Evolutionary conservation across 2,113 vertebrate genomes (phyloP).

Genomic region (Tricholaema leucomelas): DNA sequence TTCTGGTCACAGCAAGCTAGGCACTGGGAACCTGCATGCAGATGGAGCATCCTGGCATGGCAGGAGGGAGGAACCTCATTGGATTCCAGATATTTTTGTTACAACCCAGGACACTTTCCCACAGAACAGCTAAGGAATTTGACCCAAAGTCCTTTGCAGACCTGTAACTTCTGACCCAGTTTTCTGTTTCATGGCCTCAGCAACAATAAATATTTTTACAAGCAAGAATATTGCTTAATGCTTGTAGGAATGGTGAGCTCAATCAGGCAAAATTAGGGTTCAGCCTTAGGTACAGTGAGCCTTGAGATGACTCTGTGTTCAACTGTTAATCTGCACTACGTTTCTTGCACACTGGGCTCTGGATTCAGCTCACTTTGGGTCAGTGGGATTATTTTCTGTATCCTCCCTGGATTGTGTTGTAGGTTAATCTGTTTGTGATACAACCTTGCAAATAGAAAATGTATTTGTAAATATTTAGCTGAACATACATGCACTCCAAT

Average conservation of each 20-base stretch:
- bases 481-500: not conserved
- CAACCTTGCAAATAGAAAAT: not conserved
- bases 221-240: conserved; percentile 51
- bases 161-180: conserved; percentile 9
- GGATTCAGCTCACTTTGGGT: not conserved
- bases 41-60: not conserved
- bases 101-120: conserved; percentile 36
- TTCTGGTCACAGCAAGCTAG: accelerated
- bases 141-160: conserved; percentile 43
- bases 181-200: conserved; percentile 38
- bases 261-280: conserved; percentile 33
- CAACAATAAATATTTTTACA: conserved; percentile 54
- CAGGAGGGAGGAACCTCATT: not conserved
- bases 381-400: not conserved
- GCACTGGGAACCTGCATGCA: accelerated
- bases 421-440: not conserved
- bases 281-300: not conserved
- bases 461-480: not conserved
- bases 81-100: conserved; percentile 49
- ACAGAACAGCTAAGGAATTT: conserved; percentile 43
- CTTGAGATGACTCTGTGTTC: not conserved
- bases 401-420: not conserved
- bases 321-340: not conserved
- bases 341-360: not conserved
- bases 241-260: conserved; percentile 32